phyloP scores from a whole-genome alignment of 2,888 invertebrate genomes.

The Crocallis elinguaria region DNA sequence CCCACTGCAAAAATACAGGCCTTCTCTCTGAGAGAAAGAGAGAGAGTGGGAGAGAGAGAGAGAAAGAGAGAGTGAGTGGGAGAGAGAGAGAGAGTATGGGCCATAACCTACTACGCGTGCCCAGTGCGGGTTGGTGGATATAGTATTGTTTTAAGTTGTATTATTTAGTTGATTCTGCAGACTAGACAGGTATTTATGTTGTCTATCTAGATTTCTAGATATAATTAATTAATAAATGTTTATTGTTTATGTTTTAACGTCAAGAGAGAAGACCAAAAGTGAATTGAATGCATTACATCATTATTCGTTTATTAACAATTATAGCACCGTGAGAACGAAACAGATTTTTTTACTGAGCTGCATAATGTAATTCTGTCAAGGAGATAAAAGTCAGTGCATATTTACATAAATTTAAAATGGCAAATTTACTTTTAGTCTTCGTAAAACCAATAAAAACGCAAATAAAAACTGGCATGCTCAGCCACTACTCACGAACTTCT shows the following conservation, averaged over 20 bases:
- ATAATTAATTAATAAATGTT: background rate
- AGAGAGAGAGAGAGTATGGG: no score
- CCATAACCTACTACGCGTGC: no score
- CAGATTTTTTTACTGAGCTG: background rate
- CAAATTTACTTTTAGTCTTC: conserved; percentile 36
- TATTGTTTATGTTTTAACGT: conserved; percentile 1
- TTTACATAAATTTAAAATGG: background rate
- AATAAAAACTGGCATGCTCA: conserved; percentile 78
- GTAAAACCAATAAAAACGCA: conserved; percentile 59
- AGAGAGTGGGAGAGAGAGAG: no score
- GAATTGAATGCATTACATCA: background rate
- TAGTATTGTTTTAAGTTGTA: no score
- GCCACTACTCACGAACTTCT: conserved; percentile 82
- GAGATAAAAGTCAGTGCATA: background rate
- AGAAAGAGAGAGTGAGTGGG: no score
- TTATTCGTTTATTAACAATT: conserved; percentile 7
- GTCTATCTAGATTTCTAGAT: no score
- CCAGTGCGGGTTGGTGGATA: no score
- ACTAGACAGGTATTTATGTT: no score
- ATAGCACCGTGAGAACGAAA: conserved; percentile 18
- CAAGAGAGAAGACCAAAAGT: conserved; percentile 31
- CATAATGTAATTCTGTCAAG: background rate
- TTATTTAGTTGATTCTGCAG: background rate
- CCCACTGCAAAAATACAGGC: no score
- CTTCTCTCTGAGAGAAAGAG: no score